A percentile compares a stretch with the other conserved stretches of the same genome.
Evolutionary conservation across 2,888 invertebrate species (phyloP).

Genomic region (Tenthredo livida): DNA sequence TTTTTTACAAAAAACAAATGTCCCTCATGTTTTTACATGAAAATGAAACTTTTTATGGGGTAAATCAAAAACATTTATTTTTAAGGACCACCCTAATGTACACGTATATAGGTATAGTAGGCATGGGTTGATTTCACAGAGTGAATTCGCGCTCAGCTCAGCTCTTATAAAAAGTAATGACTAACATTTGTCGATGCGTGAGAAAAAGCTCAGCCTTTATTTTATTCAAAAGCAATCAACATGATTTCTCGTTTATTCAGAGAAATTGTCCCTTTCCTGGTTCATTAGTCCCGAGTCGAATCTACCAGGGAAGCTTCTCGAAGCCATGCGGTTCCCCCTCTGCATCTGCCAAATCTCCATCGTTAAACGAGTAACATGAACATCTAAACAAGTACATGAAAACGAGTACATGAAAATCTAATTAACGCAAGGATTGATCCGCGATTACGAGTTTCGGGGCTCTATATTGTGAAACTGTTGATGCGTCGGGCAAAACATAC

Average conservation of each 20-base stretch:
- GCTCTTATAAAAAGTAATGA: background rate
- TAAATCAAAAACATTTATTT: too few species aligned
- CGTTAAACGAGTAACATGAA: background rate
- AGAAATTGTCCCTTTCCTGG: slow-evolving; percentile 18
- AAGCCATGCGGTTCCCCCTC: background rate
- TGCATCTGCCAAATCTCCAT: slow-evolving; percentile 24
- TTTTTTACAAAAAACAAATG: too few species aligned
- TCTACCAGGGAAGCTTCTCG: background rate
- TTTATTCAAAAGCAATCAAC: slow-evolving; percentile 34
- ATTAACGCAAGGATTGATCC: slow-evolving; percentile 39
- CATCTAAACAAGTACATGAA: too few species aligned
- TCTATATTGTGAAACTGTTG: slow-evolving; percentile 15
- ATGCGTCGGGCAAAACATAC: slow-evolving; percentile 10
- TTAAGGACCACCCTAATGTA: too few species aligned
- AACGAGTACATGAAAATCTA: slow-evolving; percentile 44
- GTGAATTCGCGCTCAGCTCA: background rate
- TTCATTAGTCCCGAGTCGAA: slow-evolving; percentile 33
- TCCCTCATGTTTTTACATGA: too few species aligned
- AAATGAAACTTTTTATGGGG: too few species aligned
- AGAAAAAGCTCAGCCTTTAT: background rate
- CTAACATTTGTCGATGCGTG: slow-evolving; percentile 2
- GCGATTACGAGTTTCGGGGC: background rate
- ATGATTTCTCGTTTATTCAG: slow-evolving; percentile 33
- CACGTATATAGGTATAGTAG: background rate
- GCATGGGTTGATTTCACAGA: background rate